phyloP scores from a whole-genome alignment of 1,140 invertebrate species.

The Homarus americanus region DNA sequence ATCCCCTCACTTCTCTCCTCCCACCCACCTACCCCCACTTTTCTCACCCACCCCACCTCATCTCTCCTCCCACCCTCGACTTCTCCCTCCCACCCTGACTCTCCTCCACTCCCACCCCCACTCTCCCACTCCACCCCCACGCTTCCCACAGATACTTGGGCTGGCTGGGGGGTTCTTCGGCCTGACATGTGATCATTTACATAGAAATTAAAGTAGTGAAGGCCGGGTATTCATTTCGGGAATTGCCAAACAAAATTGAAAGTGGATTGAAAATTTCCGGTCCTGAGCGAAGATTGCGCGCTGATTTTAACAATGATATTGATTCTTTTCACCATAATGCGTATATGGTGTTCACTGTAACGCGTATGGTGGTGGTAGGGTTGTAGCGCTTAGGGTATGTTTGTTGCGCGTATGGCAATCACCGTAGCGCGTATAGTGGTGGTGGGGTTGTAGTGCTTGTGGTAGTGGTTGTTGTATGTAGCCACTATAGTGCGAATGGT shows the following conservation, averaged over 20 bases:
- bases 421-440: not conserved
- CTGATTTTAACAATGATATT: not conserved
- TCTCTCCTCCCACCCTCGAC: not conserved
- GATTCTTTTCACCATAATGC: not conserved
- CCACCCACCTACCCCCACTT: not conserved
- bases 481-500: no score
- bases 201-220: conserved; percentile 66
- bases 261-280: conserved; percentile 58
- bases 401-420: no score
- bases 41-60: not conserved
- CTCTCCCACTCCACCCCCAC: not conserved
- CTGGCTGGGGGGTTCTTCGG: conserved; percentile 8
- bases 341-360: not conserved
- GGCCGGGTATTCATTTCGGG: conserved; percentile 27
- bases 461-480: no score
- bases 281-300: not conserved
- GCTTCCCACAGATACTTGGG: not conserved
- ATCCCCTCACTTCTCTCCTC: no score
- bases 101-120: not conserved
- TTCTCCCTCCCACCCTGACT: not conserved
- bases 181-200: conserved; percentile 66
- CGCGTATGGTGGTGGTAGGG: not conserved
- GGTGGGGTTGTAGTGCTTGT: no score
- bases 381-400: no score
- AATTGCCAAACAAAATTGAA: conserved; percentile 65